These are phyloP conservation scores for Egretta garzetta DNA, from an alignment of 2,113 vertebrate genomes.

Conservation along the genomic window DNA sequence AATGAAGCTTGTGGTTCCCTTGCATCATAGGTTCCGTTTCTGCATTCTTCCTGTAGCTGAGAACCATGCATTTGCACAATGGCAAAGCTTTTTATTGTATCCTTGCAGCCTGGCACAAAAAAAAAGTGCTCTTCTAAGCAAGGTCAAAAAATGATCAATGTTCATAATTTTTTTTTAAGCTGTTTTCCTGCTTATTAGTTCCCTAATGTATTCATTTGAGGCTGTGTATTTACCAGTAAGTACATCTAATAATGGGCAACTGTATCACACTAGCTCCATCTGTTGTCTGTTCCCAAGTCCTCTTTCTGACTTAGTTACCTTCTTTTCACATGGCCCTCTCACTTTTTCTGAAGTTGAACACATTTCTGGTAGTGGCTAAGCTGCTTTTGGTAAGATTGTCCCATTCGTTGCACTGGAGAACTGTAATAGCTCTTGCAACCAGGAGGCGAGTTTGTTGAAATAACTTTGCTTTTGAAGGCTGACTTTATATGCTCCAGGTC, in stretches of 20 bases:
- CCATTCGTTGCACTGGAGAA: neutral
- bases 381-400: neutral
- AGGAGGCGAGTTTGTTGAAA: neutral
- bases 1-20: conserved; percentile 38
- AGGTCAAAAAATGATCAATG: neutral
- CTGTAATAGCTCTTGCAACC: neutral
- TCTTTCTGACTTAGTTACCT: conserved; percentile 47
- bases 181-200: neutral
- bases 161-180: neutral
- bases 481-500: neutral
- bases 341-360: conserved; percentile 22
- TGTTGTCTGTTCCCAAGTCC: conserved; percentile 37
- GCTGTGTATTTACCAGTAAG: neutral
- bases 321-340: conserved; percentile 11
- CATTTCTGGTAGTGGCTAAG: neutral
- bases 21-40: conserved; percentile 37
- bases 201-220: neutral
- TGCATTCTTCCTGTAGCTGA: neutral
- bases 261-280: conserved; percentile 6
- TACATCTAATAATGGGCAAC: neutral
- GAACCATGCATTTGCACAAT: neutral
- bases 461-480: neutral
- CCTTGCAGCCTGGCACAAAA: neutral
- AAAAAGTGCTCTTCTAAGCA: neutral
- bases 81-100: neutral